Base-by-base conservation (phyloP, 2,113 vertebrate species). In the Oceanodroma tethys region DNA sequence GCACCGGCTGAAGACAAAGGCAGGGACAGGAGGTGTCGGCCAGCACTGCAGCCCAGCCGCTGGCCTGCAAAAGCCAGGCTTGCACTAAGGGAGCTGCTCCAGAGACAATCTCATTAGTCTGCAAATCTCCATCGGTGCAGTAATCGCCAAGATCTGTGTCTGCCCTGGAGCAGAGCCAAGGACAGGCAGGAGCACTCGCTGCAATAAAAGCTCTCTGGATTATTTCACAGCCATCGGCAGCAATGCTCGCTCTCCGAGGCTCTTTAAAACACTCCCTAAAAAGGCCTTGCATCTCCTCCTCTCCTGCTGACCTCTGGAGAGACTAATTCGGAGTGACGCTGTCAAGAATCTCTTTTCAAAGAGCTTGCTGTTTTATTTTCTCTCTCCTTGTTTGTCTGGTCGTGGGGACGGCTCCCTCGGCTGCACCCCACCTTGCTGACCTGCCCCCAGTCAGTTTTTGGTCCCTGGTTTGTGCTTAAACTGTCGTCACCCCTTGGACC, bases 191-290 rank as follows among this genome's bases (percentile, higher is more conserved):
- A 92, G 79, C 92, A 6, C 79, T 62, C 29, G 9, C 89, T 11
- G 76, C 91, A 92, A 30, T 86, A 81, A 86, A 90, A 95, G 81
- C 86, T 88, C 95, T 85, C 81, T 6, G 74, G 52, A 11, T 60
- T 80, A 9, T 19, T 63, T 90, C 40, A 3, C 27, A 6, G 83
- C 81, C 76, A 1, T 36, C 11, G 11, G 72, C 81, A 58, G 94
- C 71, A 6, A 3, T 1, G 18, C 88, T 40, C 56, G 8, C 84
- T 65, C 62, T 70, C n/a, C 10, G 1, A 32, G n/a, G 70, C 71
- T 56, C 94, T 93, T 96, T 87, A 86, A 96, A 95, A 89, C n/a
- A 2, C 87, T 88, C 81, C 86, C 74, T 88, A 59, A 86, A 97
- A 82, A 75, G 92, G 86, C 88, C 93, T 56, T 87, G 81, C 63